These are phyloP conservation scores for Caenorhabditis afra DNA, from an alignment of 2,888 invertebrate species.

Conservation along the genomic window DNA sequence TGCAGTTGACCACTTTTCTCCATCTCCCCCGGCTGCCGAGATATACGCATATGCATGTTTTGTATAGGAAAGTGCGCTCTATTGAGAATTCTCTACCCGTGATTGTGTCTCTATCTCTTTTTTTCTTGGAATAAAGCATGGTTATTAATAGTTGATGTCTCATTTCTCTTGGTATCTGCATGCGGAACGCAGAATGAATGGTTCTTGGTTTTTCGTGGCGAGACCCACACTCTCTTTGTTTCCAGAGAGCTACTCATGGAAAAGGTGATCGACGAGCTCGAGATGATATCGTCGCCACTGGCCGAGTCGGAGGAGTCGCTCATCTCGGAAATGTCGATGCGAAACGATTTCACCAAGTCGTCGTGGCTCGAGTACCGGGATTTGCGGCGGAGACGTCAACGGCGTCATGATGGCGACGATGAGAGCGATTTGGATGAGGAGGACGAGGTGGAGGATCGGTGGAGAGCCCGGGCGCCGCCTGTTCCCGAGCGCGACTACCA, in stretches of 20 bases:
- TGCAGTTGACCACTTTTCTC: too few species aligned
- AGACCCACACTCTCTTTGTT: neutral
- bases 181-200: neutral
- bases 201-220: too few species aligned
- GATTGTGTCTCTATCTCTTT: too few species aligned
- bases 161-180: neutral
- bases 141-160: too few species aligned
- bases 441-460: constrained; percentile 2
- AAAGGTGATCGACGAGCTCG: constrained; percentile 57
- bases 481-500: constrained; percentile 42
- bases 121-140: too few species aligned
- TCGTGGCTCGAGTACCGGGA: constrained; percentile 38
- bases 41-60: too few species aligned
- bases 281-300: constrained; percentile 62
- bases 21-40: too few species aligned
- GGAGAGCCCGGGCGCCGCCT: constrained; percentile 15
- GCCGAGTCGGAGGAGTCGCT: constrained; percentile 65
- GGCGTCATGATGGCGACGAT: constrained; percentile 44
- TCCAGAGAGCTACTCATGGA: constrained; percentile 54
- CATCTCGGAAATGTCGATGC: constrained; percentile 61
- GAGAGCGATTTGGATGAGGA: constrained; percentile 35
- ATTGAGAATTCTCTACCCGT: too few species aligned
- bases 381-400: constrained; percentile 12
- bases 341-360: constrained; percentile 52
- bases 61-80: too few species aligned